A percentile compares a stretch with the other conserved stretches of the same genome.
These are phyloP conservation scores for Spheniscus humboldti DNA, from an alignment of 2,797 vertebrate genomes.

Conservation along the genomic window DNA sequence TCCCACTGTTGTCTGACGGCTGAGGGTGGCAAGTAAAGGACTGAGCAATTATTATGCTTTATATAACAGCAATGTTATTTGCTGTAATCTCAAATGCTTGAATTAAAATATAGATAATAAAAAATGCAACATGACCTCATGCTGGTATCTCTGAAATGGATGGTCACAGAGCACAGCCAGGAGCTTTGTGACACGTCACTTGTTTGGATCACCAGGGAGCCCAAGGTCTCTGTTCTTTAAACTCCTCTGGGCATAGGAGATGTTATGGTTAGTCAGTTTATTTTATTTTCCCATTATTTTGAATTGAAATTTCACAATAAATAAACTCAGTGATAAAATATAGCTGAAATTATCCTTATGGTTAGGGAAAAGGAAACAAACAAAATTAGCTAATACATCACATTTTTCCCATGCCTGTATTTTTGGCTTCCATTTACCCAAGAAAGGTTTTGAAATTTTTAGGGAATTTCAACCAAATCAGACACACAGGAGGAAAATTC, in stretches of 20 bases:
- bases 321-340: neutral
- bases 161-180: neutral
- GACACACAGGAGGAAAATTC: neutral
- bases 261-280: neutral
- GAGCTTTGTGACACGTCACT: neutral
- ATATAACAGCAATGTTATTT: neutral
- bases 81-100: neutral
- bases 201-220: neutral
- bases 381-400: neutral
- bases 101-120: neutral
- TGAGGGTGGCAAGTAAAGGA: neutral
- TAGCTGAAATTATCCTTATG: neutral
- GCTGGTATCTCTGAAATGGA: neutral
- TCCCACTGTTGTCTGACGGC: neutral
- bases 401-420: fast-evolving
- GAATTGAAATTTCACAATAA: neutral
- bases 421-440: neutral
- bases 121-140: neutral
- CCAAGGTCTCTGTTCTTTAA: neutral
- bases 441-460: neutral
- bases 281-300: neutral
- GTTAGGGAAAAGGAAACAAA: neutral
- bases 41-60: neutral
- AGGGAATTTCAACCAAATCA: neutral
- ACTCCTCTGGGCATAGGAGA: neutral